These are phyloP conservation scores for Caenorhabditis virilis DNA, from an alignment of 2,888 invertebrate species.

Conservation along the genomic window DNA sequence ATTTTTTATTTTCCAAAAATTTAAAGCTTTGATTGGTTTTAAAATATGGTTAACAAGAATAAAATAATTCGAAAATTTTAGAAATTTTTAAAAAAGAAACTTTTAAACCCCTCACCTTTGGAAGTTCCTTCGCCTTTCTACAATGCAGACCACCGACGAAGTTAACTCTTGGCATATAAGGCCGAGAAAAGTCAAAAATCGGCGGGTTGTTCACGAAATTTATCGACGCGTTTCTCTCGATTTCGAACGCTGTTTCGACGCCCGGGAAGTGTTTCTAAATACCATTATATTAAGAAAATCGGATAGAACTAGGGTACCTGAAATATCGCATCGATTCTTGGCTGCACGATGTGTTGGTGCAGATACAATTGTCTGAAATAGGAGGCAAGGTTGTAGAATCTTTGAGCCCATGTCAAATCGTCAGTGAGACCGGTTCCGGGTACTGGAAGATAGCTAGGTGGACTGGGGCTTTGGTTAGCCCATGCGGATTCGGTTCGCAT, in stretches of 20 bases:
- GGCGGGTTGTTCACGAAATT: slow-evolving; percentile 68
- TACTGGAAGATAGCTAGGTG: slow-evolving; percentile 67
- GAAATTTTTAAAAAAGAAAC: too few species aligned
- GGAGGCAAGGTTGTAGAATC: slow-evolving; percentile 59
- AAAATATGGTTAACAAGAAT: too few species aligned
- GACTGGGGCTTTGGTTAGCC: slow-evolving; percentile 66
- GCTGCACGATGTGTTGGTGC: slow-evolving; percentile 66
- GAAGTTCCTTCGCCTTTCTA: slow-evolving; percentile 51
- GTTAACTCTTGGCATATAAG: slow-evolving; percentile 68
- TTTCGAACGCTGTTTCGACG: slow-evolving; percentile 54
- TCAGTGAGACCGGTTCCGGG: slow-evolving; percentile 67
- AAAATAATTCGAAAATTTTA: too few species aligned
- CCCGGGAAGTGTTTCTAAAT: slow-evolving; percentile 52
- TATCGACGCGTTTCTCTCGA: slow-evolving; percentile 68
- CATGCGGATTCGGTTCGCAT: slow-evolving; percentile 68
- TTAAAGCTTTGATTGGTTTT: too few species aligned
- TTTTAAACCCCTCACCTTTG: slow-evolving; percentile 33
- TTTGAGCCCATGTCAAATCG: slow-evolving; percentile 58
- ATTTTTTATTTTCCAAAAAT: too few species aligned
- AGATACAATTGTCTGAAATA: slow-evolving; percentile 65
- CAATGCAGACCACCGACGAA: slow-evolving; percentile 68
- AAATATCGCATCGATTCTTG: slow-evolving; percentile 61
- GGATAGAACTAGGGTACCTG: slow-evolving; percentile 36
- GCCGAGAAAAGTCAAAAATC: slow-evolving; percentile 68
- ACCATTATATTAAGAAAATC: too few species aligned